Percentiles rank a stretch among this genome's conserved stretches.
Conservation (phyloP, 2,113 vertebrate genomes). For the Psittacula cyanocephala region DNA sequence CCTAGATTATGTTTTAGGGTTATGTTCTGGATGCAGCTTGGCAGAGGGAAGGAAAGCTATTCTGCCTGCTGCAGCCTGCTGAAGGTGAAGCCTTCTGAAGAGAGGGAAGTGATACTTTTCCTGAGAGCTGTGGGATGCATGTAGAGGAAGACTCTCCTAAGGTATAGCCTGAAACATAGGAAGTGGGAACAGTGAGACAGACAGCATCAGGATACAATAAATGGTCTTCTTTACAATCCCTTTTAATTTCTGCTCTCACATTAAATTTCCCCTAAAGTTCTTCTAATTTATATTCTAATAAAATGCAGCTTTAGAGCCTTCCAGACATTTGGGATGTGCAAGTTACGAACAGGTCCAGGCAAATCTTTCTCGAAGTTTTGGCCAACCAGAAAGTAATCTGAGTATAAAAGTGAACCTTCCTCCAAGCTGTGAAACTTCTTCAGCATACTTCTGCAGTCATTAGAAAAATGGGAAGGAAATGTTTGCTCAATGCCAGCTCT, state of each 20-base stretch:
- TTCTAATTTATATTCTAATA: neutral
- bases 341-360: neutral
- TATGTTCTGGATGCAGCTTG: neutral
- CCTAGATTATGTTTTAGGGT: neutral
- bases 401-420: neutral
- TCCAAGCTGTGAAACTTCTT: neutral
- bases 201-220: neutral
- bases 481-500: neutral
- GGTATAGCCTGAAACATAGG: neutral
- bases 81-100: neutral
- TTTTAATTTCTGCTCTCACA: neutral
- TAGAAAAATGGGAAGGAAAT: neutral
- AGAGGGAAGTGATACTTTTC: neutral
- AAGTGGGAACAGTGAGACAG: neutral
- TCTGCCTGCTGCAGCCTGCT: neutral
- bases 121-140: neutral
- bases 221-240: fast-evolving
- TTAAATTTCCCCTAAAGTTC: neutral
- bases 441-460: neutral
- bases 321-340: neutral
- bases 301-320: neutral
- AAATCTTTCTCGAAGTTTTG: neutral
- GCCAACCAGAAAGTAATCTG: neutral
- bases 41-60: neutral
- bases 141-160: neutral